Evolutionary conservation across 1,140 invertebrate species (phyloP), one percentile per base, ranked within the genome.

Genomic region (Gerris buenoi): DNA sequence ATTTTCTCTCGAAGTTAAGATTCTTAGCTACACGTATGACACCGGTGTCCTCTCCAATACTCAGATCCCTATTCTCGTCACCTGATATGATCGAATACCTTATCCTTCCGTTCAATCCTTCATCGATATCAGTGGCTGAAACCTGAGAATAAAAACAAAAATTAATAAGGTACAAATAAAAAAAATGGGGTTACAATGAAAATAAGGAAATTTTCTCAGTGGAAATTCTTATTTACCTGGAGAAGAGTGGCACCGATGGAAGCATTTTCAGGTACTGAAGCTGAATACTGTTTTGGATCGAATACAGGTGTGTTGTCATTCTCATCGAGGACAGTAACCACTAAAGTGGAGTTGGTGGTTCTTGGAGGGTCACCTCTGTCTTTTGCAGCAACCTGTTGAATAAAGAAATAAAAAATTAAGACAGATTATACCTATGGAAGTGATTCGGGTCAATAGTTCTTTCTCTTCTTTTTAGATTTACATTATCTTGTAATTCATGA

Each of bases 231-330:
- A 73, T 70, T 74, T 76, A 89, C 88, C 81, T 92, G 88, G 0
- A 95, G 77, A 0, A 97, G 88, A 72, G 88, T 94, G 1, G 89
- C 87, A 1, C 94, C 94, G 67, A 96, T 91, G 69, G 87, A 89
- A n/a, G 92, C 89, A 78, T 97, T 94, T 78, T 98, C 95, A 1
- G 89, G 85, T 10, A 97, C 86, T 0, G 87, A 88, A 1, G 90
- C 87, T 46, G 87, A 89, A 74, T 97, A 97, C 71, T 90, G 87
- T 71, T 86, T 86, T 0, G 89, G 89, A 76, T 91, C 87, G 78
- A 97, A 97, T 3, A 90, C 82, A 0, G 95, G 95, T 68, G 86
- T 87, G 76, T 97, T 96, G 77, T 97, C 95, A 76, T 97, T 98
- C 75, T 92, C 90, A 75, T 97, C 95, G 26, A 91, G 78, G 28